Evolutionary conservation across 1,140 invertebrate species (phyloP).

Genomic region (Brachionus koreanus): DNA sequence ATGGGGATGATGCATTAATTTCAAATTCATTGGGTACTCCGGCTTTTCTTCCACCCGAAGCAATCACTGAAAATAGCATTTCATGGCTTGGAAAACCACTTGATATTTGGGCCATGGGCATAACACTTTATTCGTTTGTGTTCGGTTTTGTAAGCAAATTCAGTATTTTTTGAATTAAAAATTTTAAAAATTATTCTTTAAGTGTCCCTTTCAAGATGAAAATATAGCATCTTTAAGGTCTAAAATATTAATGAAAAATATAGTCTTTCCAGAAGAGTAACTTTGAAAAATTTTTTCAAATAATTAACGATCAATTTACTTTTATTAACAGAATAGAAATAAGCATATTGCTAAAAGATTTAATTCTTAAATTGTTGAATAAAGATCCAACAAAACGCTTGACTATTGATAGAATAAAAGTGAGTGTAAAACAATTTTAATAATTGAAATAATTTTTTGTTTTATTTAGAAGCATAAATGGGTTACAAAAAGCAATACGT

Average conservation of each 20-base stretch:
- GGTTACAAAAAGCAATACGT: conserved; percentile 49
- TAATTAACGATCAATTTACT: background rate
- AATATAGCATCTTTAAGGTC: conserved; percentile 72
- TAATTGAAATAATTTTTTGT: background rate
- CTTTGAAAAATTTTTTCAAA: conserved; percentile 44
- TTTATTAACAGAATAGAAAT: conserved; percentile 58
- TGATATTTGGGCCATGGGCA: conserved; percentile 92
- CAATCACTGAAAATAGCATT: conserved; percentile 61
- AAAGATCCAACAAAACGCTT: conserved; percentile 78
- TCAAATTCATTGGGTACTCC: conserved; percentile 78
- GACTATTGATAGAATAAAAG: conserved; percentile 78
- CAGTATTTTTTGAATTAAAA: background rate
- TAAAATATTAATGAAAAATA: conserved; percentile 71
- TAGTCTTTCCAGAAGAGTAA: conserved; percentile 61
- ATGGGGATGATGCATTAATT: conserved; percentile 76
- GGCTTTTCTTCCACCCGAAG: conserved; percentile 90
- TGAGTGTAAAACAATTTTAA: conserved; percentile 53
- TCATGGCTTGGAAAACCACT: conserved; percentile 65
- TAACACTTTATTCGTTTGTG: conserved; percentile 84
- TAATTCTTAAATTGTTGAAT: conserved; percentile 75
- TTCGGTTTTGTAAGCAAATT: conserved; percentile 51
- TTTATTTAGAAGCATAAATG: conserved; percentile 36
- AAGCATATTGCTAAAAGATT: conserved; percentile 67
- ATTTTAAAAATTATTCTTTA: conserved; percentile 39
- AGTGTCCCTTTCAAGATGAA: conserved; percentile 73